Evolutionary conservation across 1,140 invertebrate genomes (phyloP).

Genomic region (Philopotamus ludificatus): DNA sequence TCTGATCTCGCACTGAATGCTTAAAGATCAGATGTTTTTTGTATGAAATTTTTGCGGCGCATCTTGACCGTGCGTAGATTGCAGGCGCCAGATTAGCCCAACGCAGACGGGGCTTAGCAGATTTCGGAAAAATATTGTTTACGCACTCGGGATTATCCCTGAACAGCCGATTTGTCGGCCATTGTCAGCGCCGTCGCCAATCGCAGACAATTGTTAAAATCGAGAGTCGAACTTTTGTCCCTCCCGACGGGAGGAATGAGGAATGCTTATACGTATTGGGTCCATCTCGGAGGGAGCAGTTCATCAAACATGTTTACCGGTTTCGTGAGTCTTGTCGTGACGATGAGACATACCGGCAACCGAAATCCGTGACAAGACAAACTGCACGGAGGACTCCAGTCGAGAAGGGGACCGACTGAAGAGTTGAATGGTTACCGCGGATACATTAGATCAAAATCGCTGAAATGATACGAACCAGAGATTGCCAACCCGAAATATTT

Average conservation of each 20-base stretch:
- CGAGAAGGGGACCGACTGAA: neutral
- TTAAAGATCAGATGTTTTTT: slow-evolving; percentile 26
- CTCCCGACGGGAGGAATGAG: neutral
- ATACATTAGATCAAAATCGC: slow-evolving; percentile 13
- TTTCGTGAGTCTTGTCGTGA: slow-evolving; percentile 24
- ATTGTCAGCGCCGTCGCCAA: slow-evolving; percentile 21
- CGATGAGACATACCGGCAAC: slow-evolving; percentile 25
- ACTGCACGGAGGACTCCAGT: slow-evolving; percentile 14
- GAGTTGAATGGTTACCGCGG: slow-evolving; percentile 22
- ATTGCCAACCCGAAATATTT: neutral
- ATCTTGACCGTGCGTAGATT: slow-evolving; percentile 26
- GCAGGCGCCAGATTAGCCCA: slow-evolving; percentile 37
- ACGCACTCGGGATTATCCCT: slow-evolving; percentile 22
- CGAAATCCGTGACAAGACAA: slow-evolving; percentile 30
- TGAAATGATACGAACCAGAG: slow-evolving; percentile 14
- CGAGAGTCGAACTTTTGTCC: slow-evolving; percentile 7
- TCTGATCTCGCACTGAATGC: neutral
- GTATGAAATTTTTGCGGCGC: slow-evolving; percentile 22
- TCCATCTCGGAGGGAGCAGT: slow-evolving; percentile 1
- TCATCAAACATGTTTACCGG: slow-evolving; percentile 27
- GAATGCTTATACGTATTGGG: slow-evolving; percentile 10
- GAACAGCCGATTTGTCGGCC: slow-evolving; percentile 9
- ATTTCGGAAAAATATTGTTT: slow-evolving; percentile 15
- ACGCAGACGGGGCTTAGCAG: slow-evolving; percentile 22
- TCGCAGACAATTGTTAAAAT: no score